phyloP scores from a whole-genome alignment of 2,797 vertebrate species.

The Anas flavirostris region DNA sequence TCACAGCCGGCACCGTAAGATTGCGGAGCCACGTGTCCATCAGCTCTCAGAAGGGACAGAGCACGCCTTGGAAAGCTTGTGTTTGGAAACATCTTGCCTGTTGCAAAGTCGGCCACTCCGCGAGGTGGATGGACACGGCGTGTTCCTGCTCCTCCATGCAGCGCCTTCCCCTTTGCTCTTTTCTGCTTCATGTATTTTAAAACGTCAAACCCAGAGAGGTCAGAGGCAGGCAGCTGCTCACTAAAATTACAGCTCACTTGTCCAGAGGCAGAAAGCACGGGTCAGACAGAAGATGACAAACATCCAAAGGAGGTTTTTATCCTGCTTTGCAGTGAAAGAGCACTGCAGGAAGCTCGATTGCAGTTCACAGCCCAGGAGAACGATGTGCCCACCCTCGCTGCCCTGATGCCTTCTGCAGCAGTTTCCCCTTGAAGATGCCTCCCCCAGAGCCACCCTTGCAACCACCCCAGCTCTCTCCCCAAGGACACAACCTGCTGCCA shows the following conservation, averaged over 20 bases:
- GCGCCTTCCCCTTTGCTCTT: not conserved
- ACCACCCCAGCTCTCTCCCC: too few species aligned
- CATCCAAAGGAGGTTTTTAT: not conserved
- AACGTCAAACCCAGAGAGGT: not conserved
- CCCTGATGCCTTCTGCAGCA: not conserved
- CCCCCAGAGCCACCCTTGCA: not conserved
- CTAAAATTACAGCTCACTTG: not conserved
- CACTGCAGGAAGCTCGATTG: not conserved
- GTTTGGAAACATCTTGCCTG: not conserved
- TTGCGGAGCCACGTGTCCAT: rapidly evolving
- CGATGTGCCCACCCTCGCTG: not conserved
- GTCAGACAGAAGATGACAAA: not conserved
- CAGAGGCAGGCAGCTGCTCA: not conserved
- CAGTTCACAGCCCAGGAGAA: not conserved
- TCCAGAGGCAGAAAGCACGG: not conserved
- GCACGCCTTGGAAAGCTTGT: rapidly evolving
- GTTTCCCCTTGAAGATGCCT: not conserved
- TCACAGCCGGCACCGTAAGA: not conserved
- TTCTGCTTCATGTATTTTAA: not conserved
- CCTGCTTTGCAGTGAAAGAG: not conserved
- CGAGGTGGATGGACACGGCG: not conserved
- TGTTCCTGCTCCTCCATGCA: not conserved
- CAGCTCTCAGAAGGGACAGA: not conserved
- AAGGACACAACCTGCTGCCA: too few species aligned
- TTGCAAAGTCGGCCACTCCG: not conserved